phyloP scores from a whole-genome alignment of 2,888 invertebrate species.

The Limnephilus rhombicus region DNA sequence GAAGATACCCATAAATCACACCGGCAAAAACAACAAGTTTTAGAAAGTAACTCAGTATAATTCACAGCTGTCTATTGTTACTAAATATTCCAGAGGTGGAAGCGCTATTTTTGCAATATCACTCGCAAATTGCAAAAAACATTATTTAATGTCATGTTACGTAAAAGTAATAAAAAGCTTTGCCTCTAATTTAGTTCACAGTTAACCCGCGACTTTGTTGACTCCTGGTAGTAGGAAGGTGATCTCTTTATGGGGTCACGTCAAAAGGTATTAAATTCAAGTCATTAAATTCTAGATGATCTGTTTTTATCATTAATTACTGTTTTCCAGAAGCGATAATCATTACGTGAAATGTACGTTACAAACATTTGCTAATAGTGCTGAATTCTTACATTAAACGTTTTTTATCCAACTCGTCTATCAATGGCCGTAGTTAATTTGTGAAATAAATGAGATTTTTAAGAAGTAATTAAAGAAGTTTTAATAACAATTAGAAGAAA shows the following conservation, averaged over 20 bases:
- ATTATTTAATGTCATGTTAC: conserved; percentile 15
- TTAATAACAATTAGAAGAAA: no score
- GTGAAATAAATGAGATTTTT: background rate
- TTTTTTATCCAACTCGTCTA: background rate
- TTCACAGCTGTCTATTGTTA: conserved; percentile 22
- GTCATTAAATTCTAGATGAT: background rate
- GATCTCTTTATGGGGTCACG: conserved; percentile 9
- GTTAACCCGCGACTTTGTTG: conserved; percentile 18
- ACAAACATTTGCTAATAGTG: background rate
- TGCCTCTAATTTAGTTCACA: background rate
- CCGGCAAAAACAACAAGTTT: background rate
- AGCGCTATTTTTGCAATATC: conserved; percentile 29
- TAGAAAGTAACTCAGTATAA: conserved; percentile 12
- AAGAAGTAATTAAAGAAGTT: no score
- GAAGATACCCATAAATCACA: conserved; percentile 23
- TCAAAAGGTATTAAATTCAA: background rate
- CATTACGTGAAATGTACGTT: background rate
- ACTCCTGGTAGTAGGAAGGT: background rate
- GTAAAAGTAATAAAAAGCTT: conserved; percentile 14
- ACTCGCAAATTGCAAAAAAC: conserved; percentile 23
- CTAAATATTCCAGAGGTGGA: background rate
- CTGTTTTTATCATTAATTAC: conserved; percentile 13
- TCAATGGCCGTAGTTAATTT: background rate
- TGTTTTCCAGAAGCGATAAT: background rate
- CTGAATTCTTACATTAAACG: background rate